phyloP scores from a whole-genome alignment of 2,113 vertebrate genomes.

The Heloderma charlesbogerti region DNA sequence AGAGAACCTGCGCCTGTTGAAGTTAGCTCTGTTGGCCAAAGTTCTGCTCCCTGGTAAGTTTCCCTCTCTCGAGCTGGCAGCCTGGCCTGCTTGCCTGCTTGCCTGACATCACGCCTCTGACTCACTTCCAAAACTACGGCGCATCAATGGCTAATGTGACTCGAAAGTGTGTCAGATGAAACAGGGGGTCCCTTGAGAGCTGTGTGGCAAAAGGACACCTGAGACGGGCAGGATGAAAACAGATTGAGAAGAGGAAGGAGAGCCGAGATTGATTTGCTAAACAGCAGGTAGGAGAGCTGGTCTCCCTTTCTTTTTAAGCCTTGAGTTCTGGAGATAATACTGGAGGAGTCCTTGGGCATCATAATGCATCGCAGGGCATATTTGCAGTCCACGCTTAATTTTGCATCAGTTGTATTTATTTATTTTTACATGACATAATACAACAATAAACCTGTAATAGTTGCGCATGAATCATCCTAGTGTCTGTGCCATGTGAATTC shows the following conservation, averaged over 20 bases:
- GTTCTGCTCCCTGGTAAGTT: conserved; percentile 48
- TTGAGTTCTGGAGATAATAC: not conserved
- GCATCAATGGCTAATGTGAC: not conserved
- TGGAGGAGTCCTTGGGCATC: not conserved
- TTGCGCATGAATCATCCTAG: not conserved
- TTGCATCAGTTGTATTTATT: not conserved
- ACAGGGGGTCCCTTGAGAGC: not conserved
- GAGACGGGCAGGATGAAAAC: not conserved
- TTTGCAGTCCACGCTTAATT: not conserved
- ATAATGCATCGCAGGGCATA: not conserved
- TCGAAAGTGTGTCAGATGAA: not conserved
- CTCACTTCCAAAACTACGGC: not conserved
- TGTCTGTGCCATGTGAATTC: not conserved
- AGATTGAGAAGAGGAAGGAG: not conserved
- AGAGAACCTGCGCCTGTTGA: not conserved
- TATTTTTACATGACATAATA: not conserved
- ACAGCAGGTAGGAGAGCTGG: conserved; percentile 16
- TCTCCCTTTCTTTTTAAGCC: not conserved
- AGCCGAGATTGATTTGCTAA: not conserved
- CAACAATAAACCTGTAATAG: not conserved
- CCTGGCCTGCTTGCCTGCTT: fast-evolving
- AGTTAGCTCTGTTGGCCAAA: conserved; percentile 57
- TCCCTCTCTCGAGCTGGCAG: conserved; percentile 33
- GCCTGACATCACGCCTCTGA: conserved; percentile 40
- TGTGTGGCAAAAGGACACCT: fast-evolving